A percentile compares a stretch with the other conserved stretches of the same genome.
Conservation (phyloP, 1,140 invertebrate species). For the Melitaea cinxia region DNA sequence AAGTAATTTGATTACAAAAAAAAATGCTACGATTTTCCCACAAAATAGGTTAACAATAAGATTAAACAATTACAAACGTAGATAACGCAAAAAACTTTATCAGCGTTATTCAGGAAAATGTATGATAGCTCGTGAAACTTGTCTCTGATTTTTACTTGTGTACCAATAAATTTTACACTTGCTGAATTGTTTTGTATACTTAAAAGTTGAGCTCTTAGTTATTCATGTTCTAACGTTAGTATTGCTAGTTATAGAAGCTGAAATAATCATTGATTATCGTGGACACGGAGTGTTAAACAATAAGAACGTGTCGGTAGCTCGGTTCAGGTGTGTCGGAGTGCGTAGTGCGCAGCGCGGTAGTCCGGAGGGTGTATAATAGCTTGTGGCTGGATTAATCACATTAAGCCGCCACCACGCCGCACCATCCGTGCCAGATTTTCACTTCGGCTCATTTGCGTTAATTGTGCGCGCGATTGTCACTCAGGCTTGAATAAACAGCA, state of each 20-base stretch:
- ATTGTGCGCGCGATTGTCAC: slow-evolving; percentile 80
- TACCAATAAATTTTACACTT: too few relatives aligned
- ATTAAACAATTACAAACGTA: too few relatives aligned
- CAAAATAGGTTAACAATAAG: too few relatives aligned
- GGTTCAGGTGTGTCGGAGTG: slow-evolving; percentile 19
- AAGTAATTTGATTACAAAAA: too few relatives aligned
- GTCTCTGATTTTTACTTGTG: too few relatives aligned
- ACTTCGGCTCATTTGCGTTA: slow-evolving; percentile 80
- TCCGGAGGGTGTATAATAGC: slow-evolving; percentile 58
- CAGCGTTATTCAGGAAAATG: too few relatives aligned
- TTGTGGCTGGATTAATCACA: slow-evolving; percentile 75
- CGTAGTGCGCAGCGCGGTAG: slow-evolving; percentile 31
- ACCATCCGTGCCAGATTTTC: slow-evolving; percentile 75
- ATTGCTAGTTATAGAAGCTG: neutral
- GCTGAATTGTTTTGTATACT: too few relatives aligned
- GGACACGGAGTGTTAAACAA: slow-evolving; percentile 14
- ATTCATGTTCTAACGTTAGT: too few relatives aligned
- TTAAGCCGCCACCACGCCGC: slow-evolving; percentile 56
- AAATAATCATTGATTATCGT: neutral
- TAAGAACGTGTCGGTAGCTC: slow-evolving; percentile 15
- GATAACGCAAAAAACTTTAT: too few relatives aligned
- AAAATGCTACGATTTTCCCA: too few relatives aligned
- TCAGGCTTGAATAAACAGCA: slow-evolving; percentile 80
- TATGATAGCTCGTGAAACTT: too few relatives aligned
- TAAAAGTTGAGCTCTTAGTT: too few relatives aligned